Evolutionary conservation across 2,113 vertebrate genomes (phyloP).

Genomic region (Antidorcas marsupialis): DNA sequence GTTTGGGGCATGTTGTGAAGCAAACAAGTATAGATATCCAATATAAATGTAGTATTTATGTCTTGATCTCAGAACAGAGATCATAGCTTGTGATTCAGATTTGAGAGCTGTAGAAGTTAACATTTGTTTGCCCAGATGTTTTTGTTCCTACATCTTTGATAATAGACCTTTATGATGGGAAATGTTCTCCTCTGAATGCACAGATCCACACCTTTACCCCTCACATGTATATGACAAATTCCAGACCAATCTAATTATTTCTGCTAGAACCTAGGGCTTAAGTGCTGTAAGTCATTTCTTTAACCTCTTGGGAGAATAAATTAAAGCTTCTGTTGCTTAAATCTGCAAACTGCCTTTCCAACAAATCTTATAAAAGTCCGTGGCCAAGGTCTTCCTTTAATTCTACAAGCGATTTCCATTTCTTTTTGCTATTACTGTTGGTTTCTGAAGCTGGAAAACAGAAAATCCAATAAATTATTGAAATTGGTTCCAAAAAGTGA

Average conservation of each 20-base stretch:
- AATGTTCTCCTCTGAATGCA: neutral
- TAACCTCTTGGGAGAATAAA: neutral
- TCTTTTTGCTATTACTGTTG: neutral
- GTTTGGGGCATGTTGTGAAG: neutral
- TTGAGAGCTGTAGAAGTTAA: neutral
- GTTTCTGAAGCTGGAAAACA: neutral
- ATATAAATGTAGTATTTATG: neutral
- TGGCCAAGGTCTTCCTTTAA: neutral
- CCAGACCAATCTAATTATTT: neutral
- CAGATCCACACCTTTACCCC: rapidly evolving
- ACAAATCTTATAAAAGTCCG: neutral
- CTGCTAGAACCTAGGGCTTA: neutral
- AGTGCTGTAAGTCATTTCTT: neutral
- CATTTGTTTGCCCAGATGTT: neutral
- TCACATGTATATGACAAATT: neutral
- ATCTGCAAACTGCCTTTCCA: neutral
- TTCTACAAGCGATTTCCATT: neutral
- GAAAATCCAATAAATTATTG: neutral
- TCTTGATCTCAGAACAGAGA: neutral
- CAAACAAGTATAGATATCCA: neutral
- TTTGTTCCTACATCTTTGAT: neutral
- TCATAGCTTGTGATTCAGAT: neutral
- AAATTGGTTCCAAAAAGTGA: neutral
- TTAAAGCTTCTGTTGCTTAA: neutral
- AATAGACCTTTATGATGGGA: neutral